Evolutionary conservation across 1,140 invertebrate species (phyloP).

Genomic region (Neuroterus valhalla): DNA sequence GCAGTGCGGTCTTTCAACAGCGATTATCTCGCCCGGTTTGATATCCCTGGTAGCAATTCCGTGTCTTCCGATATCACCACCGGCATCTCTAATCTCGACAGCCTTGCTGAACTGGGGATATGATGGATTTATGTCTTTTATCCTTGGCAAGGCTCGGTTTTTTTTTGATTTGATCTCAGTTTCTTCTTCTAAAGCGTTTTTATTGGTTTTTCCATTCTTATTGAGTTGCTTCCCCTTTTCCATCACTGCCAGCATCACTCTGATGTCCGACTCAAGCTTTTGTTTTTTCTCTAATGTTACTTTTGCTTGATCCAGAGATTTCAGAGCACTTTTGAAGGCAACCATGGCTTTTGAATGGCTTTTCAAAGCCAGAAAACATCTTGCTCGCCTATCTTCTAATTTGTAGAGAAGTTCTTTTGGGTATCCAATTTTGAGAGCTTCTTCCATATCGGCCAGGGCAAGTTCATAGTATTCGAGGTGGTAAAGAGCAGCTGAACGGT

Average conservation of each 20-base stretch:
- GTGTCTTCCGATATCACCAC: conserved; percentile 76
- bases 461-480: conserved; percentile 84
- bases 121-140: conserved; percentile 69
- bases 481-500: conserved; percentile 90
- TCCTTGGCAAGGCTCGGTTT: conserved; percentile 45
- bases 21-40: conserved; percentile 80
- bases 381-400: conserved; percentile 84
- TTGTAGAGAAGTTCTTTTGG: conserved; percentile 86
- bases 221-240: conserved; percentile 68
- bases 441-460: conserved; percentile 82
- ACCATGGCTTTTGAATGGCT: conserved; percentile 81
- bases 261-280: conserved; percentile 81
- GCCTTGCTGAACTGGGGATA: conserved; percentile 78
- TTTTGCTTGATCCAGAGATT: conserved; percentile 79
- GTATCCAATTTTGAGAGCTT: conserved; percentile 82
- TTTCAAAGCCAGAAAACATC: conserved; percentile 85
- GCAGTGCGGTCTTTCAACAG: conserved; percentile 85
- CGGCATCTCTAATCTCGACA: conserved; percentile 75
- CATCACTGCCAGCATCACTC: conserved; percentile 83
- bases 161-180: conserved; percentile 44
- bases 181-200: conserved; percentile 61
- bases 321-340: conserved; percentile 80
- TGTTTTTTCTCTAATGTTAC: conserved; percentile 80
- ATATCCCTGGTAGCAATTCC: conserved; percentile 81
- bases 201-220: conserved; percentile 48